These are phyloP conservation scores for Pycnomerus fuliginosus DNA, from an alignment of 2,888 invertebrate genomes.

Conservation along the genomic window DNA sequence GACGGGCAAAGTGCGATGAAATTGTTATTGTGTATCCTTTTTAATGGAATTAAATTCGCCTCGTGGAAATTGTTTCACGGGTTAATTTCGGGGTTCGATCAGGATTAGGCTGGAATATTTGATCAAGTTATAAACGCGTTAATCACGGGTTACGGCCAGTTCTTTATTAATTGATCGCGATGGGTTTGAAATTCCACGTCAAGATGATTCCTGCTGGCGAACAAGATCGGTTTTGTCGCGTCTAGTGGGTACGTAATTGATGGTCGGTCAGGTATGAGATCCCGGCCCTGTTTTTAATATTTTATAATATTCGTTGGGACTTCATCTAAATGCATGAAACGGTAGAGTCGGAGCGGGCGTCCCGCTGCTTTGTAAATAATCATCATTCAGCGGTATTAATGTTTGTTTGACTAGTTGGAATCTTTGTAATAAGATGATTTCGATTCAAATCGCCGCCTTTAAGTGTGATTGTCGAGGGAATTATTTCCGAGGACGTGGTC, in stretches of 20 bases:
- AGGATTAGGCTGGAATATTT: neutral
- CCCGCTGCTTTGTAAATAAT: slow-evolving; percentile 49
- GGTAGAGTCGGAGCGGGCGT: slow-evolving; percentile 28
- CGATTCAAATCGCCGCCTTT: slow-evolving; percentile 42
- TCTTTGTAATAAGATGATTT: slow-evolving; percentile 44
- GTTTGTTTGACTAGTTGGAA: slow-evolving; percentile 45
- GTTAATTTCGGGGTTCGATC: slow-evolving; percentile 3
- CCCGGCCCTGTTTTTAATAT: slow-evolving; percentile 44
- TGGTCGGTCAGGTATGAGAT: slow-evolving; percentile 29
- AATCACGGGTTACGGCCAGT: slow-evolving; percentile 1
- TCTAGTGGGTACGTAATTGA: slow-evolving; percentile 30
- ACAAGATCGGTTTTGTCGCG: slow-evolving; percentile 27
- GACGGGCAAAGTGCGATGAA: no score
- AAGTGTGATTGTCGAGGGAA: no score
- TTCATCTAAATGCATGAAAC: slow-evolving; percentile 45
- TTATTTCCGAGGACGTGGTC: no score
- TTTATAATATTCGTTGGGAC: slow-evolving; percentile 40
- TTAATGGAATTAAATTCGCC: slow-evolving; percentile 9
- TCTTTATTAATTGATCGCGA: slow-evolving; percentile 3
- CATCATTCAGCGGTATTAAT: slow-evolving; percentile 49
- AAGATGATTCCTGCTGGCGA: slow-evolving; percentile 7
- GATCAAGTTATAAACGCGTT: slow-evolving; percentile 6
- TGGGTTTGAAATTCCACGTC: no score
- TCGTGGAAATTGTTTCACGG: no score
- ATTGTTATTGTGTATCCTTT: no score